phyloP scores from a whole-genome alignment of 2,888 invertebrate species.

The Abrostola triplasia region DNA sequence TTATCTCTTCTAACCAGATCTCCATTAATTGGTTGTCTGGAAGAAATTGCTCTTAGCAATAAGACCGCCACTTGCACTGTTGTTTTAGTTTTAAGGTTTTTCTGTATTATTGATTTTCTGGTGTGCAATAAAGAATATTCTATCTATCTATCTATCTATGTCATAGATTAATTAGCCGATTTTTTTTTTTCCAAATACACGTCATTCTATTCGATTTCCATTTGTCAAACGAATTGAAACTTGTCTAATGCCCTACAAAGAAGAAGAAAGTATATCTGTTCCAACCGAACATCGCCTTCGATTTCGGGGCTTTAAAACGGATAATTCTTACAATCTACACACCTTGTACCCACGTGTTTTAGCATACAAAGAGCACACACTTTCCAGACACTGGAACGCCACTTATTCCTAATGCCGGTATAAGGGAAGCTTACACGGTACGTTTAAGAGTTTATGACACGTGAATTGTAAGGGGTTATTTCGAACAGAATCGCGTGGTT shows the following conservation, averaged over 20 bases:
- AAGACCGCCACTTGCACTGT: too few species aligned
- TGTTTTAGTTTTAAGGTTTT: too few species aligned
- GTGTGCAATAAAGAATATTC: too few species aligned
- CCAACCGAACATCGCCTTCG: not conserved
- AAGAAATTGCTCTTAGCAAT: too few species aligned
- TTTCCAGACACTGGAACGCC: conserved; percentile 29
- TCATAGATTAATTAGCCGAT: too few species aligned
- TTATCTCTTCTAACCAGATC: too few species aligned
- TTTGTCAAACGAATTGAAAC: too few species aligned
- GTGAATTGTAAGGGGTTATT: conserved; percentile 58
- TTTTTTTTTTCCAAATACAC: too few species aligned
- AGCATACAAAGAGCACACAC: conserved; percentile 12
- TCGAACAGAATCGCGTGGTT: conserved; percentile 39
- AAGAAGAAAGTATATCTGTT: not conserved
- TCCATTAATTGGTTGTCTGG: too few species aligned
- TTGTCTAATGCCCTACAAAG: not conserved
- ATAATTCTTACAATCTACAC: not conserved
- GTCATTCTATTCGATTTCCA: too few species aligned
- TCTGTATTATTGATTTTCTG: too few species aligned
- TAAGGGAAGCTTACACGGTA: conserved; percentile 55
- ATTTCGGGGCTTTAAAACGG: not conserved
- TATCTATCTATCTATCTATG: too few species aligned
- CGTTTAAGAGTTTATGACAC: conserved; percentile 63
- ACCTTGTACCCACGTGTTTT: not conserved
- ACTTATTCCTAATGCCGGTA: conserved; percentile 41